Evolutionary conservation across 2,113 vertebrate genomes (phyloP), one percentile per base, ranked within the genome.

Genomic region (Rhadina sibilatrix): DNA sequence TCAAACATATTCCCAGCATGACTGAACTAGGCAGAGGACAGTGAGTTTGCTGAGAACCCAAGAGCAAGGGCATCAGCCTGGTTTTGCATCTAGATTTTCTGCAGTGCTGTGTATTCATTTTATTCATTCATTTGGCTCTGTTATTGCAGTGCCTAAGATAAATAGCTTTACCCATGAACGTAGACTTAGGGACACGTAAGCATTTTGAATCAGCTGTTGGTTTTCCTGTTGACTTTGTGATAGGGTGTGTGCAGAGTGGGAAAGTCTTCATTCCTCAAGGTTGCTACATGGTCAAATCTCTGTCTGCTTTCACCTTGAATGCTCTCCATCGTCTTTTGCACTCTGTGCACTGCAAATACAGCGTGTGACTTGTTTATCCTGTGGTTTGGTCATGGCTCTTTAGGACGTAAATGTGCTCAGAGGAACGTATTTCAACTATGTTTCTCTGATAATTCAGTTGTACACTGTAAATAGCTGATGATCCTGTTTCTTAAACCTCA

Each of bases 381-480:
- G 53, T 71, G 89, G 52, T 94, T 90, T 93, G 68, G 93, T 84
- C 33, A 12, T 84, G 93, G 69, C 92, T 95, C 61, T 93, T 87
- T 82, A 77, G 93, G 91, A 87, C 90, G 95, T 92, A 91, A 94
- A 94, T 96, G 93, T 40, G 81, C 94, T 90, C 60, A 92, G 83
- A 87, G 92, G 90, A 96, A 96, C 6, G 2, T 75, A 90, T 96
- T 97, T 96, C 90, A 94, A 56, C 82, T n/a, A 0, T 16, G 80
- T 96, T 97, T 95, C 94, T 96, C 95, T 95, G 94, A 74, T 92
- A 94, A 95, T 95, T 92, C 88, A 90, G 81, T 89, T 52, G 71
- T 46, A 54, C 64, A 6, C 57, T 42, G 49, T 65, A 93, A 94
- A 94, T 85, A 83, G 80, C 75, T 89, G 85, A 83, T 79, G 90